These are phyloP conservation scores for Chelmon rostratus DNA, from an alignment of 2,797 vertebrate genomes.

Conservation along the genomic window DNA sequence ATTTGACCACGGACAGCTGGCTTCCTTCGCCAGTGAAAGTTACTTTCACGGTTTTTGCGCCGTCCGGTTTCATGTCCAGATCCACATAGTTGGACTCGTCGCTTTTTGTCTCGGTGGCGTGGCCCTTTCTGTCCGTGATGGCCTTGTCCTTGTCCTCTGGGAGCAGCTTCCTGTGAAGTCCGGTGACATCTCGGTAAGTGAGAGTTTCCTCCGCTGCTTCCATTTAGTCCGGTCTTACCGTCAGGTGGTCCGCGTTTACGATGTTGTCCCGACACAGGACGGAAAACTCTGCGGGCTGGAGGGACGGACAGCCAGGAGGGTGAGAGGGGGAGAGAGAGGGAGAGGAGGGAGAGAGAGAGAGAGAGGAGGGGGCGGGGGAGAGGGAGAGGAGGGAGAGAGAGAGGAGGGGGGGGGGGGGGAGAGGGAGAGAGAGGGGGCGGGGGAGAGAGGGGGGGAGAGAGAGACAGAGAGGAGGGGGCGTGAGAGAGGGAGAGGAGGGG, in stretches of 20 bases:
- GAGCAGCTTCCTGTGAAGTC: conserved; percentile 84
- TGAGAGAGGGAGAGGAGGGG: conserved; percentile 12
- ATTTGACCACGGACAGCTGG: conserved; percentile 77
- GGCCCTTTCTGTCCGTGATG: conserved; percentile 46
- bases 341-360: conserved; percentile 19
- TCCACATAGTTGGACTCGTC: conserved; percentile 88
- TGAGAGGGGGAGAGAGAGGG: conserved; percentile 28
- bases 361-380: conserved; percentile 27
- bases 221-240: conserved; percentile 83
- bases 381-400: conserved; percentile 18
- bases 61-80: conserved; percentile 79
- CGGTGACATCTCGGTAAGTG: conserved; percentile 83
- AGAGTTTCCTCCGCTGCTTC: conserved; percentile 88
- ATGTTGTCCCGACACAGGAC: conserved; percentile 85
- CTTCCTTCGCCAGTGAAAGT: conserved; percentile 82
- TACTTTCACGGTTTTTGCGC: conserved; percentile 78
- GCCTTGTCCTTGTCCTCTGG: conserved; percentile 67
- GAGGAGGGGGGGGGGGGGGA: not conserved
- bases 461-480: conserved; percentile 16
- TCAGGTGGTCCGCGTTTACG: conserved; percentile 80
- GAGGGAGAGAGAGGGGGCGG: conserved; percentile 29
- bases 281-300: conserved; percentile 79
- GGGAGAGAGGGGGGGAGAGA: not conserved
- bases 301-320: conserved; percentile 31
- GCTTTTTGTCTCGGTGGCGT: conserved; percentile 54